Evolutionary conservation across 1,140 invertebrate species (phyloP).

Genomic region (Rhyzopertha dominica): DNA sequence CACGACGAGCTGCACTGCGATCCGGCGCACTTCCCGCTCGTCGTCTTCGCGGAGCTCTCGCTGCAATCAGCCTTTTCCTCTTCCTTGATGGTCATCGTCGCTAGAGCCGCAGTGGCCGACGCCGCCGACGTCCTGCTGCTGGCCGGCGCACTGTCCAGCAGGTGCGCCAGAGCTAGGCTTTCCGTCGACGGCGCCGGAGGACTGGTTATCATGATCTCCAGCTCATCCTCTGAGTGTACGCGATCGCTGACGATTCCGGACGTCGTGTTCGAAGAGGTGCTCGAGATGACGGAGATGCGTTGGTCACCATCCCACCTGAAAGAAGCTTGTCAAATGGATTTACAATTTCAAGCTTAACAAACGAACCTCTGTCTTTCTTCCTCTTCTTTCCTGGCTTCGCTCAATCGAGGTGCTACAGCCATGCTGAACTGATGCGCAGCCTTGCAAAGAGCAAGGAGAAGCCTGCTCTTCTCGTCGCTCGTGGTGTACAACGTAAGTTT

Average conservation of each 20-base stretch:
- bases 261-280: constrained; percentile 88
- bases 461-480: constrained; percentile 88
- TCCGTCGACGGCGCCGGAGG: constrained; percentile 69
- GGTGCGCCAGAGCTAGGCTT: constrained; percentile 66
- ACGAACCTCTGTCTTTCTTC: constrained; percentile 56
- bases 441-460: constrained; percentile 80
- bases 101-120: constrained; percentile 41
- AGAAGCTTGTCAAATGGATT: neutral
- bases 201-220: constrained; percentile 76
- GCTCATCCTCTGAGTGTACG: constrained; percentile 88
- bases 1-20: constrained; percentile 78
- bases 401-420: constrained; percentile 79
- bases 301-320: constrained; percentile 59
- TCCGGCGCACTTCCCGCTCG: constrained; percentile 47
- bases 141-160: constrained; percentile 56
- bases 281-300: constrained; percentile 85
- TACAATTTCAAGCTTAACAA: too few species aligned
- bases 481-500: constrained; percentile 86
- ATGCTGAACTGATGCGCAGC: constrained; percentile 93
- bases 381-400: constrained; percentile 69
- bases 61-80: constrained; percentile 36
- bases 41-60: constrained; percentile 42
- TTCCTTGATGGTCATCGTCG: constrained; percentile 41
- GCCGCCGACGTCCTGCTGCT: constrained; percentile 52
- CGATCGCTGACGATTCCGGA: constrained; percentile 92